Conservation (phyloP, 2,888 invertebrate genomes). For the Pseudococcus jackbeardsleyi region DNA sequence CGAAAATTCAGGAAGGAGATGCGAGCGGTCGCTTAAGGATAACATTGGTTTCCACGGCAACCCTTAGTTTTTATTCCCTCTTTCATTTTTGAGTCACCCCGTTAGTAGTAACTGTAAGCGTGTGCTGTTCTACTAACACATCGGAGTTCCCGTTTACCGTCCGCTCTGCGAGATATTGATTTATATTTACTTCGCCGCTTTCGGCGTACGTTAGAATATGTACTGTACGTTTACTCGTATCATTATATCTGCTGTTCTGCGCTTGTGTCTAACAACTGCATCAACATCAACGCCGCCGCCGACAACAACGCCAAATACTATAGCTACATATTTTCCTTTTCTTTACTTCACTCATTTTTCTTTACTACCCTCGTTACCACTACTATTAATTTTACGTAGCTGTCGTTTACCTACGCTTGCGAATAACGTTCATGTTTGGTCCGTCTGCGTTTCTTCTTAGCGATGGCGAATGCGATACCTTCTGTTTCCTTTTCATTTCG, state of each 20-base stretch:
- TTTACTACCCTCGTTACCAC: no score
- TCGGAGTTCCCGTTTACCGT: not conserved
- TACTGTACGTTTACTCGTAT: constrained; percentile 31
- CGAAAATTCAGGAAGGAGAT: constrained; percentile 51
- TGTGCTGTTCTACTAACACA: not conserved
- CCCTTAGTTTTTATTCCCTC: constrained; percentile 56
- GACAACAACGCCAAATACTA: no score
- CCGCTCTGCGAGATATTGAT: constrained; percentile 53
- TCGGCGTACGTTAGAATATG: not conserved
- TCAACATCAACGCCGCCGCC: not conserved
- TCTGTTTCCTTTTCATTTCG: no score
- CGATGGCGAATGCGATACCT: no score
- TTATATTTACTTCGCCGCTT: constrained; percentile 16
- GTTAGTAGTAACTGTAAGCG: not conserved
- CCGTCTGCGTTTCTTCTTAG: no score
- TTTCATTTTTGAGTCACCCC: constrained; percentile 55
- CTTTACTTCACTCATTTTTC: no score
- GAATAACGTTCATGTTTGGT: no score
- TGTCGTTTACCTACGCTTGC: not conserved
- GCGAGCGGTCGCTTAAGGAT: constrained; percentile 50
- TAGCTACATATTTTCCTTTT: no score
- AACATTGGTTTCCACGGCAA: constrained; percentile 64
- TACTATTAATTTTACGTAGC: not conserved
- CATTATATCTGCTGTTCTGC: not conserved
- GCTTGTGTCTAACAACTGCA: no score